phyloP scores from a whole-genome alignment of 2,888 invertebrate species.

The Leptogaster cylindrica region DNA sequence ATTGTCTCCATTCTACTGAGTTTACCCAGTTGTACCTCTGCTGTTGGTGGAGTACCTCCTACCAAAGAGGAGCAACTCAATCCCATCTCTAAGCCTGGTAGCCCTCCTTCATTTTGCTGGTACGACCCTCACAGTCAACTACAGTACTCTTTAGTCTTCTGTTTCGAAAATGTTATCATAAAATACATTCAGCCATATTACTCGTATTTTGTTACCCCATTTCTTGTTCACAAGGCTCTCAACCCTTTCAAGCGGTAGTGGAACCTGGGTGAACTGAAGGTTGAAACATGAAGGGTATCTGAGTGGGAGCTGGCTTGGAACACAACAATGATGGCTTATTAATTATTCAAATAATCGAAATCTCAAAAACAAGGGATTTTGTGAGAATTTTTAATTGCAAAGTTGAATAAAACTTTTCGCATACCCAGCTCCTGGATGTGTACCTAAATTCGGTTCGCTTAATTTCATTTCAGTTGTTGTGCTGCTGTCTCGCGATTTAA shows the following conservation, averaged over 20 bases:
- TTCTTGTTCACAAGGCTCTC: conserved; percentile 31
- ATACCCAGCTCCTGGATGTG: conserved; percentile 1
- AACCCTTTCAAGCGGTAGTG: conserved; percentile 35
- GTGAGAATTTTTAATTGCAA: conserved; percentile 47
- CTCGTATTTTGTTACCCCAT: conserved; percentile 42
- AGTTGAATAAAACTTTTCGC: conserved; percentile 46
- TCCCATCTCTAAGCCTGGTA: conserved; percentile 14
- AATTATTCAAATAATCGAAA: conserved; percentile 48
- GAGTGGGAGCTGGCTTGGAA: conserved; percentile 39
- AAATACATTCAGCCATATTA: conserved; percentile 43
- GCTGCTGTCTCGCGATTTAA: too few relatives aligned
- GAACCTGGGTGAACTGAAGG: conserved; percentile 19
- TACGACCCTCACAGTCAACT: conserved; percentile 33
- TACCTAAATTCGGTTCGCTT: conserved; percentile 10
- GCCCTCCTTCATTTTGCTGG: conserved; percentile 27
- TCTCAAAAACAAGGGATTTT: conserved; percentile 48
- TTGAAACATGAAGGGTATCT: conserved; percentile 3
- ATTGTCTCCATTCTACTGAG: conserved; percentile 42
- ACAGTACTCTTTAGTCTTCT: conserved; percentile 19
- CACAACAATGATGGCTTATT: conserved; percentile 48
- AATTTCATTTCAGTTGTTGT: conserved; percentile 16
- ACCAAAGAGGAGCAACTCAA: background rate
- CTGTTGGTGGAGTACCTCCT: background rate
- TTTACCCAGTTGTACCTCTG: conserved; percentile 18
- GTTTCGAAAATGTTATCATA: conserved; percentile 44